A percentile compares a stretch with the other conserved stretches of the same genome.
These are phyloP conservation scores for Cataglyphis cursor DNA, from an alignment of 2,888 invertebrate genomes.

Conservation along the genomic window DNA sequence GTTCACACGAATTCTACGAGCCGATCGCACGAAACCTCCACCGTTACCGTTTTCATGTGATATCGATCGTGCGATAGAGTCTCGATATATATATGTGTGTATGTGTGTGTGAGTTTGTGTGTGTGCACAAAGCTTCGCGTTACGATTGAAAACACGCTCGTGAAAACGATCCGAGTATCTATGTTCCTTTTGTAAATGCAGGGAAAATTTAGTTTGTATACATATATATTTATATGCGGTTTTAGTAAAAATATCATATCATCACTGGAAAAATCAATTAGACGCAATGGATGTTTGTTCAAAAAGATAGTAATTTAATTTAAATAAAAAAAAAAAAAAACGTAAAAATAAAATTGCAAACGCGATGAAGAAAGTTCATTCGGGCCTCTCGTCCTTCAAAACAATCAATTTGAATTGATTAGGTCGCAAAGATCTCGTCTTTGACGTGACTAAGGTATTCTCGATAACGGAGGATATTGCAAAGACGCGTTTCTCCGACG, in stretches of 20 bases:
- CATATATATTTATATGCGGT: not conserved
- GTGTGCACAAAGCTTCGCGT: not conserved
- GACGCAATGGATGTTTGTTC: not conserved
- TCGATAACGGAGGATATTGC: slow-evolving; percentile 2
- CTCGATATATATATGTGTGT: not conserved
- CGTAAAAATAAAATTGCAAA: slow-evolving; percentile 7
- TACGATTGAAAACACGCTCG: slow-evolving; percentile 11
- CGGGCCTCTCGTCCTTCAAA: not conserved
- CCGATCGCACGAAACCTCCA: slow-evolving; percentile 79
- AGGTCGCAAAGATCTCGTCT: slow-evolving; percentile 1
- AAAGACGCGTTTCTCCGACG: not conserved
- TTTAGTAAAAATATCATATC: not conserved
- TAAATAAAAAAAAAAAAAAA: too few species aligned
- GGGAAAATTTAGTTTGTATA: not conserved
- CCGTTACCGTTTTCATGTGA: slow-evolving; percentile 52
- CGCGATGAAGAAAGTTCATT: not conserved
- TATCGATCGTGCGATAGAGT: slow-evolving; percentile 62
- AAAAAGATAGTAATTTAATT: too few species aligned
- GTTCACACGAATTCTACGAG: slow-evolving; percentile 82
- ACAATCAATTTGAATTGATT: slow-evolving; percentile 19
- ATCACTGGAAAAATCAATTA: not conserved
- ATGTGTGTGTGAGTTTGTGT: not conserved
- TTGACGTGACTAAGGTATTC: slow-evolving; percentile 15
- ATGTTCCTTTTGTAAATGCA: not conserved
- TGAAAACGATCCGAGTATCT: not conserved